Evolutionary conservation across 2,797 vertebrate species (phyloP), one percentile per base, ranked within the genome.

Genomic region (Parauchenoglanis punctatus): DNA sequence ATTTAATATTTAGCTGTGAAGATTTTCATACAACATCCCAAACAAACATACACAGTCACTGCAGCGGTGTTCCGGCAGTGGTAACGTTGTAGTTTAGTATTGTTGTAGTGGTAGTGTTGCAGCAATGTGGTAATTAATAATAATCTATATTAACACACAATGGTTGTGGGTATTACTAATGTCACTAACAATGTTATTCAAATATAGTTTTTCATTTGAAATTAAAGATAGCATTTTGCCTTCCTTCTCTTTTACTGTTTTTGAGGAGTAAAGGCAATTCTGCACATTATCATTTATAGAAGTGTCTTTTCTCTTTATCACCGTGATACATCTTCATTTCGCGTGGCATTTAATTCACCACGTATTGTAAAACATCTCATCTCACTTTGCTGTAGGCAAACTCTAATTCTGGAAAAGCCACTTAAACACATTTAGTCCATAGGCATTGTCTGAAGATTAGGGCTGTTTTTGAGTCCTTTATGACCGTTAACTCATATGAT

Each of bases 321-420:
- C 72, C 35, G 12, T 58, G 65, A 73, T 88, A 76, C 73, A 83
- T 61, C 83, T 72, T 86, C 31, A 89, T 87, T 84, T 49, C 65
- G 75, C 44, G 44, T 68, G 49, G 17, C 87, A 81, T 25, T 46
- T 54, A 83, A 46, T 85, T 65, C 44, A 56, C 73, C n/a, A 46
- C 25, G 1, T 86, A 87, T 56, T 86, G 54, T 77, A 77, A 73
- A 91, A 86, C n/a, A 75, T 25, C 68, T 85, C 46, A 54, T 63
- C 35, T 61, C 25, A 28, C 23, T 46, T 63, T 28, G 52, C 82
- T 81, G 40, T 40, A 80, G 83, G 87, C 83, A 81, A 63, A 77
- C 76, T 61, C 68, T 72, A 28, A 61, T 52, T 63, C 75, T 54
- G 28, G 63, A 49, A 59, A 81, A 84, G 13, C 20, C 18, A 40